A percentile compares a stretch with the other conserved stretches of the same genome.
Evolutionary conservation across 2,888 invertebrate genomes (phyloP).

Genomic region (Drosophila paramelanica): DNA sequence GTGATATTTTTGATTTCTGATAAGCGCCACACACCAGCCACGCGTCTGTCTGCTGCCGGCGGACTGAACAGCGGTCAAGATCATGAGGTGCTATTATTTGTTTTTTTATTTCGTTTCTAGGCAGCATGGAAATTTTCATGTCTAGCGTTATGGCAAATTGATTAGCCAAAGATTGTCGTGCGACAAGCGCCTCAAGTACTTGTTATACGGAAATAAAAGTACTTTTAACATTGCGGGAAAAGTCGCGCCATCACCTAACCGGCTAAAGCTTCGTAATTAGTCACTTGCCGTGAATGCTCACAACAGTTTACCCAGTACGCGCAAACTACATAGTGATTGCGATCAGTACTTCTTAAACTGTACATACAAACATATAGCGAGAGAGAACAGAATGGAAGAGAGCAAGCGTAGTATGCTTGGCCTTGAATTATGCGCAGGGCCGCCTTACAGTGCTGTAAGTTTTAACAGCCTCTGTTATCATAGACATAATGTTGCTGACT

Average conservation of each 20-base stretch:
- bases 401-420: constrained; percentile 10
- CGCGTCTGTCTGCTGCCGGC: constrained; percentile 60
- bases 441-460: constrained; percentile 24
- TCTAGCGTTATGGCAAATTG: constrained; percentile 32
- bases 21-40: constrained; percentile 56
- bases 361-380: background rate
- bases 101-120: constrained; percentile 36
- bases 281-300: constrained; percentile 43
- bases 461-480: constrained; percentile 18
- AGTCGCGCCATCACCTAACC: constrained; percentile 59
- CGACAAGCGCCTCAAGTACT: constrained; percentile 18
- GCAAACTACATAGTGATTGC: constrained; percentile 1
- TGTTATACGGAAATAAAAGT: constrained; percentile 12
- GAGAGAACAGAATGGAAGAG: background rate
- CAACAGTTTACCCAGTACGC: constrained; percentile 15
- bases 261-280: constrained; percentile 41
- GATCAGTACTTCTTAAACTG: constrained; percentile 20
- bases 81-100: constrained; percentile 51
- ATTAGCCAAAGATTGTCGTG: constrained; percentile 45
- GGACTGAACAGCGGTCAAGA: constrained; percentile 28
- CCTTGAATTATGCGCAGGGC: constrained; percentile 28
- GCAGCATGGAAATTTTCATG: constrained; percentile 55
- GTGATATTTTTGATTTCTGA: constrained; percentile 52
- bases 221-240: constrained; percentile 21
- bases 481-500: background rate